phyloP scores from a whole-genome alignment of 2,113 vertebrate species.

The Climacteris rufus region DNA sequence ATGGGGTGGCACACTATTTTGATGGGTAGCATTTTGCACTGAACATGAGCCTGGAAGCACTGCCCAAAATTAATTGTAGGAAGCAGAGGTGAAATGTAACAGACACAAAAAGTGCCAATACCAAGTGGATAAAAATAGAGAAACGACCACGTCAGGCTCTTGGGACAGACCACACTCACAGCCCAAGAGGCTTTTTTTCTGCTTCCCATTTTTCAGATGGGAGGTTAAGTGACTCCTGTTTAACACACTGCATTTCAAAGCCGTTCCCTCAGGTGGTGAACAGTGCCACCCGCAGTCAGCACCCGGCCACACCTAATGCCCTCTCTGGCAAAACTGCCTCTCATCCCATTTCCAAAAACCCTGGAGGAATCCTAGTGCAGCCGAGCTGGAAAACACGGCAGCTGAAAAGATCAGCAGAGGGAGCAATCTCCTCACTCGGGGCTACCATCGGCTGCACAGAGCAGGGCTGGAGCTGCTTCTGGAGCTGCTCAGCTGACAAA shows the following conservation, averaged over 20 bases:
- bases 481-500: fast-evolving
- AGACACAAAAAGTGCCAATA: neutral
- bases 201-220: neutral
- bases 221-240: neutral
- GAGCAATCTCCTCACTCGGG: neutral
- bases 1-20: neutral
- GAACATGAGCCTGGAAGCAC: neutral
- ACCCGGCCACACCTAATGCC: neutral
- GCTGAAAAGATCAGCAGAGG: neutral
- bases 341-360: neutral
- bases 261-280: neutral
- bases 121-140: neutral
- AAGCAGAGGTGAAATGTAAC: neutral
- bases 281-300: neutral
- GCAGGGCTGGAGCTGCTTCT: neutral
- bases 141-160: neutral
- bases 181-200: neutral
- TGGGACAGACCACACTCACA: neutral
- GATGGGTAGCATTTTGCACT: neutral
- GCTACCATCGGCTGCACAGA: neutral
- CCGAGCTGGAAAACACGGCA: neutral
- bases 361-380: neutral
- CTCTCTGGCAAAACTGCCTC: neutral
- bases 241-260: neutral
- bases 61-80: neutral